phyloP scores from a whole-genome alignment of 2,888 invertebrate species.

The Andrena hattorfiana region DNA sequence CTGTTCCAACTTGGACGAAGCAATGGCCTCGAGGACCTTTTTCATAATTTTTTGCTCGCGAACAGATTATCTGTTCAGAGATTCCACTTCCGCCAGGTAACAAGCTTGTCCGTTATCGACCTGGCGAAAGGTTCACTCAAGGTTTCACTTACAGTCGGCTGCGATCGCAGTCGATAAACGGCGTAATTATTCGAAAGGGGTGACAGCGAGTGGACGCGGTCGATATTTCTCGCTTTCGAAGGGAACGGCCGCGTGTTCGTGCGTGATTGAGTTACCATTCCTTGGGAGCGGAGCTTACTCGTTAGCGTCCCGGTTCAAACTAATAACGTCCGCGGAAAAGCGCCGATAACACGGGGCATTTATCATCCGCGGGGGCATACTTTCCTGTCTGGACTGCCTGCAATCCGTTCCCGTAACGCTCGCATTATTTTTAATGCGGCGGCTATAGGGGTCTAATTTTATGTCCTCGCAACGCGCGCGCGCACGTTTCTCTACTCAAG shows the following conservation, averaged over 20 bases:
- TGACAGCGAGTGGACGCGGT: not conserved
- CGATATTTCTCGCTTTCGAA: not conserved
- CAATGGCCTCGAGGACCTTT: not conserved
- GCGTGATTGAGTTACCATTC: not conserved
- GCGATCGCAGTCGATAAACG: not conserved
- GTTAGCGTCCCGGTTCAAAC: not conserved
- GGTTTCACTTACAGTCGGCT: not conserved
- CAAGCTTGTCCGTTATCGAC: slow-evolving; percentile 8
- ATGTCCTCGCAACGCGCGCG: not conserved
- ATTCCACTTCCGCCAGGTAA: not conserved
- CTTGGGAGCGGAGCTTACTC: not conserved
- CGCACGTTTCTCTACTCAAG: not conserved
- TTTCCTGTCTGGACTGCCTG: slow-evolving; percentile 11
- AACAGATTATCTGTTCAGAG: not conserved
- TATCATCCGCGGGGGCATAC: slow-evolving; percentile 8
- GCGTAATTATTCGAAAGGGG: slow-evolving; percentile 5
- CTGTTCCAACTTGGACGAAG: not conserved
- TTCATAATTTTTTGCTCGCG: not conserved
- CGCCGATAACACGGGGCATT: slow-evolving; percentile 18
- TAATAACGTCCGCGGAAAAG: slow-evolving; percentile 6
- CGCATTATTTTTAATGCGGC: slow-evolving; percentile 46
- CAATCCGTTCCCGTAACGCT: slow-evolving; percentile 16
- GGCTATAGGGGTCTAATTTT: slow-evolving; percentile 46
- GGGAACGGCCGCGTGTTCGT: not conserved
- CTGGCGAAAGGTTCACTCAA: not conserved